Percentiles rank a stretch among this genome's conserved stretches.
Conservation (phyloP, 1,140 invertebrate genomes). For the Sitobion miscanthi region DNA sequence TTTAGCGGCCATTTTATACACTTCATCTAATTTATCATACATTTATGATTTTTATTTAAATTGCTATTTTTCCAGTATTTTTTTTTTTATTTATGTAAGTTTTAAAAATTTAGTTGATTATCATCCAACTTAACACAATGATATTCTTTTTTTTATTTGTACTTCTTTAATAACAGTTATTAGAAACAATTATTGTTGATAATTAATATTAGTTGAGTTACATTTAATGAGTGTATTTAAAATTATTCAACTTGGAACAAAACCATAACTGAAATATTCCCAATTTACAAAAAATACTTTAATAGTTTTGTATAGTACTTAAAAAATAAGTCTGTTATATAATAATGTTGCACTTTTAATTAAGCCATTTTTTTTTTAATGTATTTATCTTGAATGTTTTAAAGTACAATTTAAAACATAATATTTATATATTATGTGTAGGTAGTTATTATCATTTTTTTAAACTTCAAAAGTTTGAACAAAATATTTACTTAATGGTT, state of each 20-base stretch:
- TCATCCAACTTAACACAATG: background rate
- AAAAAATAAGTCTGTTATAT: constrained; percentile 4
- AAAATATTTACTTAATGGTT: background rate
- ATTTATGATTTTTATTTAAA: constrained; percentile 47
- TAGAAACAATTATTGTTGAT: background rate
- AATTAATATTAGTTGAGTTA: background rate
- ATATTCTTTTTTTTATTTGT: background rate
- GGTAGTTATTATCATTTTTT: background rate
- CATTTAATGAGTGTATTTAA: background rate
- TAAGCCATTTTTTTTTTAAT: background rate
- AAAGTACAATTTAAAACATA: background rate
- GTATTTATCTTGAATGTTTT: background rate
- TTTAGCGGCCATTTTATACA: constrained; percentile 45
- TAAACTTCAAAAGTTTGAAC: background rate
- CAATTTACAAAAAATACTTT: background rate
- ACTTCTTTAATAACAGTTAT: background rate
- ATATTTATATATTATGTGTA: background rate
- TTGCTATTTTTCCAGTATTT: background rate
- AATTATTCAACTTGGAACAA: background rate
- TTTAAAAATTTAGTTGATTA: background rate
- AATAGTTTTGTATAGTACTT: background rate
- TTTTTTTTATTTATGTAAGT: background rate
- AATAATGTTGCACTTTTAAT: background rate
- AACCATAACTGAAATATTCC: background rate
- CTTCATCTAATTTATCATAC: constrained; percentile 7